Base-by-base conservation (phyloP, 2,113 vertebrate genomes). In the Phalacrocorax carbo region DNA sequence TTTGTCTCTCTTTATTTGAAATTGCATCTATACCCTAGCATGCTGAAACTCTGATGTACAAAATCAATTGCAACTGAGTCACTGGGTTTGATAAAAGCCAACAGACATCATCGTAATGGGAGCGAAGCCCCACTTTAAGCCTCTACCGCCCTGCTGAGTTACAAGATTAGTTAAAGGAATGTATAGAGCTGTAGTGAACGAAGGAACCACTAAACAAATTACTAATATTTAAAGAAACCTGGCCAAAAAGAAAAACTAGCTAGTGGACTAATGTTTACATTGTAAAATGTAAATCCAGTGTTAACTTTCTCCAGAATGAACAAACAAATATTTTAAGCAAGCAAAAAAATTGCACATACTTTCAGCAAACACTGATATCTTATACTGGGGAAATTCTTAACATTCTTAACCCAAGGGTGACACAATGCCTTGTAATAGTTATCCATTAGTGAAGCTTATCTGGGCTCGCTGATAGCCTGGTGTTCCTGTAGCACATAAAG, bases 1-100 rank as follows among this genome's bases (percentile, higher is more conserved):
- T 77, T 93, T 77, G 15, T 44, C 54, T 66, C 70, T 49, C 46
- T 82, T 64, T 15, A 49, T 89, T 89, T 91, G 68, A 91, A 79
- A 92, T 36, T 32, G 54, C 83, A 49, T 57, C 44, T 90, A 55
- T 44, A 86, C 38, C 36, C 40, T n/a, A 46, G 70, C 6, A 5
- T 70, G 86, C 77, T 89, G 81, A 85, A 96, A 85, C 69, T 58
- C 61, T 86, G 95, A 77, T 44, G 76, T 51, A 86, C 57, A 91
- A 91, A 82, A 94, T 94, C 91, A 84, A 89, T 66, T 70, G 86
- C 87, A 94, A 95, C 70, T 77, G 91, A 96, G 88, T 95, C 96
- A 96, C 91, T 65, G 58, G 81, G 70, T 83, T 82, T 85, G 73
- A 93, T 55, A 94, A 94, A 96, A 95, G 84, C 89, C 84, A 92